Evolutionary conservation across 2,888 invertebrate species (phyloP).

Genomic region (Mactromeris polynyma): DNA sequence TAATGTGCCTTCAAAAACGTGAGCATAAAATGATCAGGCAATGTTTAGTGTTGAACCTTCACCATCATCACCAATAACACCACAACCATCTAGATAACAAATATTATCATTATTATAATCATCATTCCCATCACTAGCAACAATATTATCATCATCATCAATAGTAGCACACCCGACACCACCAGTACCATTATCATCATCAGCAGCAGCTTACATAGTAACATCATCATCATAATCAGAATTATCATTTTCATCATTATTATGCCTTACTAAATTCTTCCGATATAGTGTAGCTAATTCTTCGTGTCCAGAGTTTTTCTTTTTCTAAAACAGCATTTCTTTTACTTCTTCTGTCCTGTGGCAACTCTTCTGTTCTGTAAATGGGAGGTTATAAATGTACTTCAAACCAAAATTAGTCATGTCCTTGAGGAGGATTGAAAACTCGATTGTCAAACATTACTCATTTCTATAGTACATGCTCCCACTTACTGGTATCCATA

Average conservation of each 20-base stretch:
- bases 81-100: slow-evolving; percentile 10
- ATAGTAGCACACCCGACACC: too few relatives aligned
- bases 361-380: background rate
- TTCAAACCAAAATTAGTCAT: too few relatives aligned
- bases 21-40: too few relatives aligned
- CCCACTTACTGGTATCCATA: too few relatives aligned
- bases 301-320: slow-evolving; percentile 1
- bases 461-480: too few relatives aligned
- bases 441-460: too few relatives aligned
- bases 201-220: background rate
- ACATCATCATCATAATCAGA: background rate
- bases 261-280: slow-evolving; percentile 15
- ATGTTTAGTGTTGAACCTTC: too few relatives aligned
- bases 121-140: background rate
- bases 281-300: background rate
- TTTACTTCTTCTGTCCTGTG: background rate
- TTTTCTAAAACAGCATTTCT: slow-evolving; percentile 17
- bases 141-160: too few relatives aligned
- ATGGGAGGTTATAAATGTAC: too few relatives aligned
- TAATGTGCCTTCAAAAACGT: too few relatives aligned
- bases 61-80: background rate
- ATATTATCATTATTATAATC: slow-evolving; percentile 30
- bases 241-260: background rate
- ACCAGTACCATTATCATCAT: background rate
- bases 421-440: too few relatives aligned